These are phyloP conservation scores for Mormoops blainvillei DNA, from an alignment of 2,113 vertebrate genomes.

Conservation along the genomic window DNA sequence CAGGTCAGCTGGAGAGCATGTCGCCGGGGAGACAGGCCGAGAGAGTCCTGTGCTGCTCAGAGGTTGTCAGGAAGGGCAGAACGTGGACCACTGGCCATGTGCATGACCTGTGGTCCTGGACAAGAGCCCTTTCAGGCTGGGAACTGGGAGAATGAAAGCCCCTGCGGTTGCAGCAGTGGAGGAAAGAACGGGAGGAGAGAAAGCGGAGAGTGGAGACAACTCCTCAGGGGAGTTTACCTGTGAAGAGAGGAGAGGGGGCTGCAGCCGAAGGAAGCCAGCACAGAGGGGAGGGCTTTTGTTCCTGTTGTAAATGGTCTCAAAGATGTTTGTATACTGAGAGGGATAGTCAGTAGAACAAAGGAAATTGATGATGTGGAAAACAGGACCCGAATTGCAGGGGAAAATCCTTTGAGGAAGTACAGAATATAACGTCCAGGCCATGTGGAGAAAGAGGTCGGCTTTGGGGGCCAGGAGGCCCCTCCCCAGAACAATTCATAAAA, in stretches of 20 bases:
- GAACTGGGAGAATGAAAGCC: too few species aligned
- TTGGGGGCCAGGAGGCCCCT: background rate
- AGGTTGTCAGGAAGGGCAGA: background rate
- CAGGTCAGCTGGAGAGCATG: background rate
- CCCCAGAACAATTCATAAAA: background rate
- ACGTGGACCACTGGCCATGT: background rate
- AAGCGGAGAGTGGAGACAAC: background rate
- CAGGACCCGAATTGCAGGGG: background rate
- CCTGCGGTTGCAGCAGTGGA: background rate
- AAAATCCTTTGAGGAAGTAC: background rate
- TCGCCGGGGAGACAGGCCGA: accelerated
- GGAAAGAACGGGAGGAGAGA: background rate
- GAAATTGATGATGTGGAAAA: background rate
- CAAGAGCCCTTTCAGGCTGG: background rate
- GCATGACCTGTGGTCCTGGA: background rate
- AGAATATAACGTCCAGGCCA: accelerated
- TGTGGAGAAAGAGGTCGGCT: background rate
- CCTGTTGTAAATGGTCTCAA: background rate
- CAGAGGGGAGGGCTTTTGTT: background rate
- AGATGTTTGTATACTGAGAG: background rate
- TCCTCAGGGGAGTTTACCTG: background rate
- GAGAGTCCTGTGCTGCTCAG: background rate
- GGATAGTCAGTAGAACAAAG: background rate
- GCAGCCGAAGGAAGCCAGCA: background rate
- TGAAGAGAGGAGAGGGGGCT: too few species aligned